These are phyloP conservation scores for Genyomyrus donnyi DNA, from an alignment of 2,113 vertebrate species.

Conservation along the genomic window DNA sequence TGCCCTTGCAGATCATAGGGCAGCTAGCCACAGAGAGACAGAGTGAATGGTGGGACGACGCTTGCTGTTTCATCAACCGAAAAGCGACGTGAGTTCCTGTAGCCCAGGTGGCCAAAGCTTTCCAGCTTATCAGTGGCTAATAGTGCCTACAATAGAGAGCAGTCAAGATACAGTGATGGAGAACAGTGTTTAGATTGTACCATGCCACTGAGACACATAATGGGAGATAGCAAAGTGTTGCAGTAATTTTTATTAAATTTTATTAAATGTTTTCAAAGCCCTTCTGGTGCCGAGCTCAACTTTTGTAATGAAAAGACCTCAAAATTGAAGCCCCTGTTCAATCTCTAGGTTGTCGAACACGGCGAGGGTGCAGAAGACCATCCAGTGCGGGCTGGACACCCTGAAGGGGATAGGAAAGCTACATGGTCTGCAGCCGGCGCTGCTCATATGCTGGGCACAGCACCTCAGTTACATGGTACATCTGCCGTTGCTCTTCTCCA, in stretches of 20 bases:
- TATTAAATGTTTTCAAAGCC: background rate
- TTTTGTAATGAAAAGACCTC: background rate
- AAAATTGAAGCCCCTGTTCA: background rate
- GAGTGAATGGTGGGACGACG: slow-evolving; percentile 86
- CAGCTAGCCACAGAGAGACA: slow-evolving; percentile 80
- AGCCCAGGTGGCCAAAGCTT: background rate
- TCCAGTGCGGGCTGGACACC: slow-evolving; percentile 78
- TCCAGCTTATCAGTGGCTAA: background rate
- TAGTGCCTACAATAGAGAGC: background rate
- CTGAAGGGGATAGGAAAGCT: slow-evolving; percentile 71
- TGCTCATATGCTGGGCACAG: slow-evolving; percentile 84
- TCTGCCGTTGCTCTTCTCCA: background rate
- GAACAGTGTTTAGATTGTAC: background rate
- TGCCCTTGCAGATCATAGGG: slow-evolving; percentile 77
- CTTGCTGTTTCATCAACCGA: slow-evolving; percentile 78
- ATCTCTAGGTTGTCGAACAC: slow-evolving; percentile 66
- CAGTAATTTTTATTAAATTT: background rate
- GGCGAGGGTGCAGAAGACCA: slow-evolving; percentile 77
- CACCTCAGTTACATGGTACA: slow-evolving; percentile 75
- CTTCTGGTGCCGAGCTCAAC: background rate
- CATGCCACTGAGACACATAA: background rate
- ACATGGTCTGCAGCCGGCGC: slow-evolving; percentile 84
- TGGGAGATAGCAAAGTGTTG: background rate
- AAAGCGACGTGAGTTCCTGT: slow-evolving; percentile 71
- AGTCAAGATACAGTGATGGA: background rate